A percentile compares a stretch with the other conserved stretches of the same genome.
phyloP scores from a whole-genome alignment of 2,888 invertebrate genomes.

The Rotaria macrura region DNA sequence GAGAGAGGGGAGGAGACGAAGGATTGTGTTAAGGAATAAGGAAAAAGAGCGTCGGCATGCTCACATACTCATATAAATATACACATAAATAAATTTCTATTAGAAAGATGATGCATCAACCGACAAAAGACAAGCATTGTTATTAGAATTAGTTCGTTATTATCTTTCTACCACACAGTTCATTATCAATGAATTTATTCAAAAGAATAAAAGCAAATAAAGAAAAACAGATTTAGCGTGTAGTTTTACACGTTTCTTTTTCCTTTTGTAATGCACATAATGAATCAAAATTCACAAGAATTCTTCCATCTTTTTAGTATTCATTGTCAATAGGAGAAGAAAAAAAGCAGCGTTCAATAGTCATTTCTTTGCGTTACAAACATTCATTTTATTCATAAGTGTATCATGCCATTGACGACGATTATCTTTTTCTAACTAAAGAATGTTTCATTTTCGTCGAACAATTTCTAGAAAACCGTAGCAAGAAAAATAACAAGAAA shows the following conservation, averaged over 20 bases:
- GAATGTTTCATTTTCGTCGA: neutral
- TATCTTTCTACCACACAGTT: too few species aligned
- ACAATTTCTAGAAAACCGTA: neutral
- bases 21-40: neutral
- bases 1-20: neutral
- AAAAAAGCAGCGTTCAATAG: neutral
- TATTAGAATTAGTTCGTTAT: too few species aligned
- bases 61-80: too few species aligned
- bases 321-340: neutral
- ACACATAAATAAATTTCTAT: too few species aligned
- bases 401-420: neutral
- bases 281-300: neutral
- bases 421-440: neutral
- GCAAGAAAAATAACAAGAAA: neutral
- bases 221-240: neutral
- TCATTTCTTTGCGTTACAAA: neutral
- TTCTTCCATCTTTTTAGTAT: neutral
- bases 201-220: too few species aligned
- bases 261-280: neutral
- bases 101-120: too few species aligned
- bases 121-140: too few species aligned
- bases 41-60: too few species aligned
- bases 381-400: neutral
- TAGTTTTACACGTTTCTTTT: neutral
- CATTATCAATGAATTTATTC: too few species aligned